These are phyloP conservation scores for Siniperca scherzeri DNA, from an alignment of 2,797 vertebrate genomes.

Conservation along the genomic window DNA sequence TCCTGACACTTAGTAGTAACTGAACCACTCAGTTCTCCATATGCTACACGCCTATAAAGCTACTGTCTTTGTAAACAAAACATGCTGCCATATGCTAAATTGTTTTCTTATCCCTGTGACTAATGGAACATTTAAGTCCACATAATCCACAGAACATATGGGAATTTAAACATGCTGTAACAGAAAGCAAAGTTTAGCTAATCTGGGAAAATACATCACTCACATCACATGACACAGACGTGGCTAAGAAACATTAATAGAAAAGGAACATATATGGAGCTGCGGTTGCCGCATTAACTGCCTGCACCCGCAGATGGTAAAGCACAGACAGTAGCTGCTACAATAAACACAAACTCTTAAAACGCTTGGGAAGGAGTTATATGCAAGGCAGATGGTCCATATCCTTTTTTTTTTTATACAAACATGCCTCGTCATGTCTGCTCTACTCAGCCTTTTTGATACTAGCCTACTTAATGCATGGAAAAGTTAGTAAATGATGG, in stretches of 20 bases:
- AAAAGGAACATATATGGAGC: conserved; percentile 56
- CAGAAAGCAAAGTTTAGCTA: conserved; percentile 44
- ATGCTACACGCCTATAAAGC: conserved; percentile 15
- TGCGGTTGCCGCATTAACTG: conserved; percentile 47
- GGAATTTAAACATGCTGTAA: conserved; percentile 46
- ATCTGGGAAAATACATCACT: conserved; percentile 54
- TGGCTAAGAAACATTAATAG: conserved; percentile 56
- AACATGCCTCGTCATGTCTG: conserved; percentile 43
- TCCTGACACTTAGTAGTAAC: conserved; percentile 28
- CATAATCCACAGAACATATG: conserved; percentile 34
- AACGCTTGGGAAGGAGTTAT: conserved; percentile 39
- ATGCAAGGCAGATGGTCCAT: conserved; percentile 56
- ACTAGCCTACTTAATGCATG: conserved; percentile 11
- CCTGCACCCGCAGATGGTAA: conserved; percentile 50
- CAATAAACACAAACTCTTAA: conserved; percentile 55
- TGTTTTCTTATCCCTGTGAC: conserved; percentile 34
- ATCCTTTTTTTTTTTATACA: conserved; percentile 18
- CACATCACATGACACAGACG: conserved; percentile 62
- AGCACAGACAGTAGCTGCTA: conserved; percentile 46
- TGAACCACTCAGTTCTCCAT: conserved; percentile 23
- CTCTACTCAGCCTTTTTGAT: conserved; percentile 44
- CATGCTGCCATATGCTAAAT: conserved; percentile 36
- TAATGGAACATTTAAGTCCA: conserved; percentile 29
- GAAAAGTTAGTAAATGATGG: conserved; percentile 34
- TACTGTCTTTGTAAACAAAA: conserved; percentile 47